phyloP scores from a whole-genome alignment of 1,140 invertebrate genomes.

The Zaprionus lachaisei region DNA sequence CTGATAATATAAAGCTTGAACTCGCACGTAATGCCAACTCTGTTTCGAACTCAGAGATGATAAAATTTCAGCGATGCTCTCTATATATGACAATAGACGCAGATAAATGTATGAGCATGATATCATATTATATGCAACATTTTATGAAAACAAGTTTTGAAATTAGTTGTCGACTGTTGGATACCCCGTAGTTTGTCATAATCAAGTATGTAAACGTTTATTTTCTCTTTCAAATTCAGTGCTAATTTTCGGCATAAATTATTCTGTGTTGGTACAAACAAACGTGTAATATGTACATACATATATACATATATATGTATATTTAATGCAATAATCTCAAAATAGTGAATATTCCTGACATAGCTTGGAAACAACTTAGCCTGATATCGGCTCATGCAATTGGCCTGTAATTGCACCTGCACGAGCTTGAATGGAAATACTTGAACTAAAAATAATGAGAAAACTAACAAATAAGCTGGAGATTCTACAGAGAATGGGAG shows the following conservation, averaged over 20 bases:
- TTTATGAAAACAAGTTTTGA: no score
- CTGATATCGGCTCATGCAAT: neutral
- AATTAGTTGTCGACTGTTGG: neutral
- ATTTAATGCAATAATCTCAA: no score
- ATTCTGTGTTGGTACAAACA: no score
- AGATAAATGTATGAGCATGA: neutral
- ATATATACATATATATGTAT: no score
- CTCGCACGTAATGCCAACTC: neutral
- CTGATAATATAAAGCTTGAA: constrained; percentile 10
- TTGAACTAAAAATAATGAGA: neutral
- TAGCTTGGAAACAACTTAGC: neutral
- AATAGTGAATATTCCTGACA: neutral
- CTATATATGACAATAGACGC: neutral
- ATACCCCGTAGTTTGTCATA: neutral
- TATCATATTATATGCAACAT: neutral
- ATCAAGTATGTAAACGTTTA: no score
- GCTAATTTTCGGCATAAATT: no score
- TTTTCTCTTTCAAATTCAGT: neutral
- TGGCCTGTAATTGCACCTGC: neutral
- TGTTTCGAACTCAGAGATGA: neutral
- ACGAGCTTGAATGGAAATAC: neutral
- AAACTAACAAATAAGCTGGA: neutral
- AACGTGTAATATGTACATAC: neutral
- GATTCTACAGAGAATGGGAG: neutral
- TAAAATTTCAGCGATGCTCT: neutral